Base-by-base conservation (phyloP, 2,888 invertebrate species). In the Harmothoe impar region DNA sequence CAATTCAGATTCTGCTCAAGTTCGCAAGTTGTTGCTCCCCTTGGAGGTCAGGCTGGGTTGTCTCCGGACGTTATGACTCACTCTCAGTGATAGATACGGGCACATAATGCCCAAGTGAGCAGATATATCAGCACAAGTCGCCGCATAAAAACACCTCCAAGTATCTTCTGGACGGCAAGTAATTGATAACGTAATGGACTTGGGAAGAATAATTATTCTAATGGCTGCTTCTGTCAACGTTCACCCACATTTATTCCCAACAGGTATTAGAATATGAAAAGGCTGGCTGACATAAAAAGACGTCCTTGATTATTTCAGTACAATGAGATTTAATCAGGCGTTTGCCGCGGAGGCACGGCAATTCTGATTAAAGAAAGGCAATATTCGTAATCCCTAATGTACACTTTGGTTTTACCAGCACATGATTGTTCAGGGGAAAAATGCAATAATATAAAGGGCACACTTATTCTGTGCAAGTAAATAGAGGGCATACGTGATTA, bases 241-340 rank as follows among this genome's bases (percentile, higher is more conserved):
- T 33, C 81, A 35, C 33, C n/a, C 35, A 20, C 81, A 35, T 81
- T 81, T 43, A 81, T 43, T 43, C 81, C n/a, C 43, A 43, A 81
- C 81, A 81, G 81, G 81, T 81, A 81, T 81, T 81, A 81, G 35
- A 81, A 81, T 43, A 81, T 81, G 81, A 43, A 81, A 81, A 35
- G 81, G 81, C 35, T 3, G 33, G 10, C 1, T 3, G 1, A 72
- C 0, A 7, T 7, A 43, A 43, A 43, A n/a, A 72, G 72, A 0
- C 3, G 29, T 29, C 25, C 1, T 29, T 29, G 25, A 72, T 72
- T 29, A 72, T 72, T 3, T 29, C 25, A n/a, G 31, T 25, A 72
- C 72, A 72, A n/a, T 25, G 81, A 17, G 35, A 10, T 81, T 43
- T 20, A 81, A 23, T n/a, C 43, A 43, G 81, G 43, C 20, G 23